Percentiles rank a stretch among this genome's conserved stretches.
Conservation (phyloP, 2,113 vertebrate species). For the Aptenodytes patagonicus region DNA sequence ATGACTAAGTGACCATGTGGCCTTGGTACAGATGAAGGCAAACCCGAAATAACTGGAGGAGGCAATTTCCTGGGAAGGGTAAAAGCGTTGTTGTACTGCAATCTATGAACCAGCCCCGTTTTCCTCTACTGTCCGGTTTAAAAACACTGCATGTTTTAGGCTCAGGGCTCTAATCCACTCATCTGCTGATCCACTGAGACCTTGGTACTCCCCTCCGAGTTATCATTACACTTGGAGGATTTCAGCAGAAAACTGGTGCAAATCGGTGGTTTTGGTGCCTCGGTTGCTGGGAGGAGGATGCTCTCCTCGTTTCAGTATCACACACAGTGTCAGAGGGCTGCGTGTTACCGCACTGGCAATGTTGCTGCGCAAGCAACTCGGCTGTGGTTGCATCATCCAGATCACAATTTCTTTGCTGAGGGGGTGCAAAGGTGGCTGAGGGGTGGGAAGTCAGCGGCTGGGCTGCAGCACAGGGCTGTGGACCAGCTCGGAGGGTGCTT, state of each 20-base stretch:
- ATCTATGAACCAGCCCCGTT: neutral
- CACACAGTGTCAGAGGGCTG: rapidly evolving
- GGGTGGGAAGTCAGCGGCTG: neutral
- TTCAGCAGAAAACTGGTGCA: neutral
- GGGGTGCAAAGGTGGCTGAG: neutral
- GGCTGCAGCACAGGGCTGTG: neutral
- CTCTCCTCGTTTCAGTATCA: neutral
- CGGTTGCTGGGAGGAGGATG: neutral
- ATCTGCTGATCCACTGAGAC: neutral
- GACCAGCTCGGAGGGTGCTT: neutral
- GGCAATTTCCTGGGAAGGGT: neutral
- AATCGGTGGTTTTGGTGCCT: neutral
- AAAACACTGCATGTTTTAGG: neutral
- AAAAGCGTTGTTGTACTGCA: neutral
- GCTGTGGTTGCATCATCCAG: neutral
- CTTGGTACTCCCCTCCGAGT: neutral
- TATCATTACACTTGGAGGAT: neutral
- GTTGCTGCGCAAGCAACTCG: neutral
- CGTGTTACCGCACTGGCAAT: neutral
- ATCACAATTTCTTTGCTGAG: neutral
- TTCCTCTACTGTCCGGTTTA: neutral
- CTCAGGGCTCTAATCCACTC: neutral
- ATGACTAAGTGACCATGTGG: neutral
- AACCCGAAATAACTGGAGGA: neutral
- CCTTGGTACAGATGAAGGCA: neutral